These are phyloP conservation scores for Agrilus mali DNA, from an alignment of 2,888 invertebrate species.

Conservation along the genomic window DNA sequence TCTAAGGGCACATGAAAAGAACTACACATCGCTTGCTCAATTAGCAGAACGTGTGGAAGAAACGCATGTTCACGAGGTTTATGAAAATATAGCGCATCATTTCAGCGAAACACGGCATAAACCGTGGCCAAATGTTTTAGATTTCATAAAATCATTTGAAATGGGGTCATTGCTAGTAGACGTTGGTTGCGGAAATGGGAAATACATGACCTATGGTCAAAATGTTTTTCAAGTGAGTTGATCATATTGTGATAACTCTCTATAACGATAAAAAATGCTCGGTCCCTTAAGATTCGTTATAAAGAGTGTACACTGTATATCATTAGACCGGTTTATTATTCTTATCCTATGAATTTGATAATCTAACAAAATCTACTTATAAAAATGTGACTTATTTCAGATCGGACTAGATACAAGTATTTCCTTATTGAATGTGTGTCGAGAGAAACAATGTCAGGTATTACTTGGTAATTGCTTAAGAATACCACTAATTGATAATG, in stretches of 20 bases:
- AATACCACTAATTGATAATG: slow-evolving; percentile 53
- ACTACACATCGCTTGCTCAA: slow-evolving; percentile 27
- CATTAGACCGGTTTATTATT: too few relatives aligned
- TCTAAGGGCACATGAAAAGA: slow-evolving; percentile 16
- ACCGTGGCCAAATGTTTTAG: slow-evolving; percentile 83
- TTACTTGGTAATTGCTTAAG: slow-evolving; percentile 65
- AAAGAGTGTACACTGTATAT: too few relatives aligned
- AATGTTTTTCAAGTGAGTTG: slow-evolving; percentile 46
- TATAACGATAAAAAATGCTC: too few relatives aligned
- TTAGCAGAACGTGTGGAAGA: slow-evolving; percentile 56
- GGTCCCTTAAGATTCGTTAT: too few relatives aligned
- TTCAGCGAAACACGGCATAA: slow-evolving; percentile 91
- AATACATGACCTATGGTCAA: slow-evolving; percentile 63
- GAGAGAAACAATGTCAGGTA: slow-evolving; percentile 47
- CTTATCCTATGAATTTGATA: too few relatives aligned
- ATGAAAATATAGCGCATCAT: slow-evolving; percentile 87
- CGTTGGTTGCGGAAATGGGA: slow-evolving; percentile 97
- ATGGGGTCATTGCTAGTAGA: slow-evolving; percentile 68
- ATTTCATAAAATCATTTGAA: slow-evolving; percentile 59
- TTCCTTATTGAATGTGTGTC: slow-evolving; percentile 53
- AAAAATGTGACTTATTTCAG: slow-evolving; percentile 31
- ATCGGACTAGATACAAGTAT: slow-evolving; percentile 72
- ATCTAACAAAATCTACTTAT: not conserved
- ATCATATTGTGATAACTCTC: not conserved
- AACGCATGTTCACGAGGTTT: slow-evolving; percentile 73